Percentiles rank a stretch among this genome's conserved stretches.
phyloP scores from a whole-genome alignment of 2,797 vertebrate genomes.

The Platyrinchus mystaceus region DNA sequence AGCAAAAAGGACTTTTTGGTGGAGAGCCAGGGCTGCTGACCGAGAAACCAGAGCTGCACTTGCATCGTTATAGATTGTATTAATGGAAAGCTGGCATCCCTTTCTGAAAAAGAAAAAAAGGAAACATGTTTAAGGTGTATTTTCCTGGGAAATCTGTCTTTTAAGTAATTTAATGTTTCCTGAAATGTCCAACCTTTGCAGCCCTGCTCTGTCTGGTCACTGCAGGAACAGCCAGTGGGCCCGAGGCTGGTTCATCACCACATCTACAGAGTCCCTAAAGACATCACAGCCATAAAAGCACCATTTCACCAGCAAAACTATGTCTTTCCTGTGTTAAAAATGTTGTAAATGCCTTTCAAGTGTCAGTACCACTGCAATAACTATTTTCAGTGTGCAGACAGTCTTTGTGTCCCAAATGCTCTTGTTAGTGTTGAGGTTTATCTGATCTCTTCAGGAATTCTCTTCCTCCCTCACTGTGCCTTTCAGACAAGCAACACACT shows the following conservation, averaged over 20 bases:
- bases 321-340: not conserved
- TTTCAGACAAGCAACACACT: accelerated
- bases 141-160: not conserved
- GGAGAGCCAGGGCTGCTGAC: not conserved
- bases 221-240: not conserved
- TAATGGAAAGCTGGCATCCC: not conserved
- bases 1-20: not conserved
- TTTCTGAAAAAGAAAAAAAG: not conserved
- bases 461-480: not conserved
- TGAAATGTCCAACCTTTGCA: not conserved
- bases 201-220: not conserved
- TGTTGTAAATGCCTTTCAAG: not conserved
- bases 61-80: not conserved
- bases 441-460: not conserved
- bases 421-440: not conserved
- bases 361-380: not conserved
- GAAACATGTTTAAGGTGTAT: not conserved
- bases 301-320: not conserved
- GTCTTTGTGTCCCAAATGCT: not conserved
- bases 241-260: not conserved
- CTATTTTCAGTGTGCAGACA: not conserved
- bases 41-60: not conserved
- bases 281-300: not conserved
- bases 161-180: not conserved
- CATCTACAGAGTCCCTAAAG: not conserved